Evolutionary conservation across 1,140 invertebrate species (phyloP).

Genomic region (Rhagoletis pomonella): DNA sequence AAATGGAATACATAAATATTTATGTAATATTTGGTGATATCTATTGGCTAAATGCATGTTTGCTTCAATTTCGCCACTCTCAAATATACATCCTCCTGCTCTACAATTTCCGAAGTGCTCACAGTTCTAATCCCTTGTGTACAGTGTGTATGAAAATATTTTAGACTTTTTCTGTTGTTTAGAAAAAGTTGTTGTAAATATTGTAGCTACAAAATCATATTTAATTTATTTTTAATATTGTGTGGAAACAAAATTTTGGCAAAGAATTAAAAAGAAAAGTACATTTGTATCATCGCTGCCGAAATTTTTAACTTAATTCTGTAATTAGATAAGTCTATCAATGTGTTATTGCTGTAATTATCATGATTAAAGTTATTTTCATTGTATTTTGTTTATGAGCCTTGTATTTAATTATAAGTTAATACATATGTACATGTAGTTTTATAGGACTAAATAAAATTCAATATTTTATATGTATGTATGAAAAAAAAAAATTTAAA

Average conservation of each 20-base stretch:
- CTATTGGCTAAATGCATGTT: background rate
- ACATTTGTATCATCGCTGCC: background rate
- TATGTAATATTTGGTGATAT: background rate
- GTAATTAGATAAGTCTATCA: no score
- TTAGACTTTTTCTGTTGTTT: constrained; percentile 45
- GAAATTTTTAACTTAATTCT: background rate
- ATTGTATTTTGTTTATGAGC: no score
- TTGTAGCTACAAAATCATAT: constrained; percentile 24
- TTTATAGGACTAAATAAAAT: no score
- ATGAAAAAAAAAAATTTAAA: no score
- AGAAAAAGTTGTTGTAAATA: constrained; percentile 47
- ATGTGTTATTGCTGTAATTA: no score
- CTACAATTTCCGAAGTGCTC: background rate
- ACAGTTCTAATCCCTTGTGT: background rate
- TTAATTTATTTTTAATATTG: constrained; percentile 30
- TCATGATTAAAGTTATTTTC: no score
- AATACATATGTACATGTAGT: no score
- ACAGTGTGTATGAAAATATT: constrained; percentile 44
- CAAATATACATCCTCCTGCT: background rate
- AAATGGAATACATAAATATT: constrained; percentile 61
- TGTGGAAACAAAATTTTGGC: background rate
- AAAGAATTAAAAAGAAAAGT: background rate
- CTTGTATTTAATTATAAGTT: no score
- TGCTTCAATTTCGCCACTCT: no score
- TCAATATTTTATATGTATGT: no score